Conservation (phyloP, 1,140 invertebrate species). For the Micrasema longulum region DNA sequence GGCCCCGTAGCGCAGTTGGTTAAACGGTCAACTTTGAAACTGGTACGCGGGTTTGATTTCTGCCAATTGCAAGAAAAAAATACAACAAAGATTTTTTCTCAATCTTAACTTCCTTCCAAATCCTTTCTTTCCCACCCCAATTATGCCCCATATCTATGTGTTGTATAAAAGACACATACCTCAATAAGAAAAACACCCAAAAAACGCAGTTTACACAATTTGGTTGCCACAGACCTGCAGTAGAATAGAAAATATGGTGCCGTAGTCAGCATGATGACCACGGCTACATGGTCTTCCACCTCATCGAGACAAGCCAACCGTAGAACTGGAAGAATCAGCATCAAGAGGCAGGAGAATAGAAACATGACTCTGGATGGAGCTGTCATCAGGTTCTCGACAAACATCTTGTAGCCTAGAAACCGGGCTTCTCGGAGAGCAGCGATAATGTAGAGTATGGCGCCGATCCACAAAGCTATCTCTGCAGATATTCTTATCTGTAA, state of each 20-base stretch:
- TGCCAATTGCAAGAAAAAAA: too few relatives aligned
- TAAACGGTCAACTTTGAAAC: too few relatives aligned
- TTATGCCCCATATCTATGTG: too few relatives aligned
- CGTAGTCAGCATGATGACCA: conserved; percentile 95
- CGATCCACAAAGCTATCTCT: conserved; percentile 79
- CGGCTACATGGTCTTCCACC: conserved; percentile 90
- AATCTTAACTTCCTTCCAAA: too few relatives aligned
- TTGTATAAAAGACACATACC: too few relatives aligned
- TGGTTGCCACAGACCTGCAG: conserved; percentile 77
- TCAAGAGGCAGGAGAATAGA: conserved; percentile 89
- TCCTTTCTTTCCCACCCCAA: too few relatives aligned
- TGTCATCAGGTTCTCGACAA: conserved; percentile 88
- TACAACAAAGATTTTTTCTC: too few relatives aligned
- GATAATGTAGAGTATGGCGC: conserved; percentile 83
- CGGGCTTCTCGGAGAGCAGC: conserved; percentile 84
- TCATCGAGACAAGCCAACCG: conserved; percentile 86
- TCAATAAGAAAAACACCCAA: too few relatives aligned
- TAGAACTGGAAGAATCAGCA: conserved; percentile 85
- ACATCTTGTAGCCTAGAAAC: conserved; percentile 89
- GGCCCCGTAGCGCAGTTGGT: too few relatives aligned
- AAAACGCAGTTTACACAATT: too few relatives aligned
- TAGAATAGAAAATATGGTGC: conserved; percentile 99
- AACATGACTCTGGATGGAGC: conserved; percentile 85
- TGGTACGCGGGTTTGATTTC: too few relatives aligned
- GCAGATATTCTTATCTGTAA: conserved; percentile 68